These are phyloP conservation scores for Drosophila arawakana DNA, from an alignment of 1,140 invertebrate species.

Conservation along the genomic window DNA sequence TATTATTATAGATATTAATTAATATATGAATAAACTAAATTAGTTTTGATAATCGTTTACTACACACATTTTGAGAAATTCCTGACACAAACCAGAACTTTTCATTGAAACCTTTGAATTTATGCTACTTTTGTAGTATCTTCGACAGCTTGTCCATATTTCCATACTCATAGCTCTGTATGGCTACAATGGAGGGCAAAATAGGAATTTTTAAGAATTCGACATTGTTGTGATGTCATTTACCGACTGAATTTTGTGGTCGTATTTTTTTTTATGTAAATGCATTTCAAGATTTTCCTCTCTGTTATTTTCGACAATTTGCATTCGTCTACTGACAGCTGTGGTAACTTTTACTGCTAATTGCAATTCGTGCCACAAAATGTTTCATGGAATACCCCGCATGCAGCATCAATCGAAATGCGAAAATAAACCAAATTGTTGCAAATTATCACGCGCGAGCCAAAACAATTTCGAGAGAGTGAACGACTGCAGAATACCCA, in stretches of 20 bases:
- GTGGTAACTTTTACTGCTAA: conserved; percentile 27
- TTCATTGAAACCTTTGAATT: too few relatives aligned
- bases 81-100: too few relatives aligned
- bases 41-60: too few relatives aligned
- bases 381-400: conserved; percentile 15
- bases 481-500: background rate
- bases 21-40: too few relatives aligned
- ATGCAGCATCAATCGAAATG: conserved; percentile 20
- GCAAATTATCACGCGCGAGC: conserved; percentile 32
- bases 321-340: conserved; percentile 27
- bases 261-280: conserved; percentile 40
- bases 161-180: background rate
- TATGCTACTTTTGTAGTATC: background rate
- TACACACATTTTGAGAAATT: too few relatives aligned
- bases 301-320: conserved; percentile 33
- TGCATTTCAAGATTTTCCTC: conserved; percentile 30
- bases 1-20: too few relatives aligned
- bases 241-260: conserved; percentile 9
- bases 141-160: background rate
- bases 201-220: background rate
- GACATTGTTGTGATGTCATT: background rate
- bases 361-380: conserved; percentile 40
- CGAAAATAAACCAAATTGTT: conserved; percentile 21
- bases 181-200: background rate
- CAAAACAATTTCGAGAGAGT: background rate